Evolutionary conservation across 2,888 invertebrate genomes (phyloP).

Genomic region (Apamea monoglypha): DNA sequence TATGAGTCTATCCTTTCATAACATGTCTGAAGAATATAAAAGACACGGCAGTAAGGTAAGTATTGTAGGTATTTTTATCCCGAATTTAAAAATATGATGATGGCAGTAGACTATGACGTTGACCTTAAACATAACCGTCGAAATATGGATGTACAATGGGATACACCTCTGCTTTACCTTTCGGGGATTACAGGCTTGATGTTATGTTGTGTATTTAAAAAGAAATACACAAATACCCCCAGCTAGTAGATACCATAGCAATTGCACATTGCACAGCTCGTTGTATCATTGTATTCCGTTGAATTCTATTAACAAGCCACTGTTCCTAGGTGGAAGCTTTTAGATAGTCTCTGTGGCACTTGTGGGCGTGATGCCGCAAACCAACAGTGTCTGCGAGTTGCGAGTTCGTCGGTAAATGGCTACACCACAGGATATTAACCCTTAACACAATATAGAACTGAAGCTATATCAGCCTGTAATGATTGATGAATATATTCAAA

Average conservation of each 20-base stretch:
- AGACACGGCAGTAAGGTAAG: not conserved
- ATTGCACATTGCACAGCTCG: not conserved
- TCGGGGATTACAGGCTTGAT: not conserved
- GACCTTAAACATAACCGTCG: not conserved
- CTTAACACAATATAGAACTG: not conserved
- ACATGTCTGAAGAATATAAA: not conserved
- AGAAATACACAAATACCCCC: not conserved
- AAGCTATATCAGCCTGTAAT: not conserved
- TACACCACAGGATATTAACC: slow-evolving; percentile 2
- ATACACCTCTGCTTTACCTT: not conserved
- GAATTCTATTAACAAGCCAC: not conserved
- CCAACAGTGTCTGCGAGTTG: not conserved
- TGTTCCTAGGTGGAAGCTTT: slow-evolving; percentile 28
- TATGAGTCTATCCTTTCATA: not conserved
- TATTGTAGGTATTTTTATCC: too few species aligned
- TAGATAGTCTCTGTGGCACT: slow-evolving; percentile 5
- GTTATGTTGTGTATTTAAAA: not conserved
- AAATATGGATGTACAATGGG: not conserved
- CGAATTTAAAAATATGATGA: not conserved
- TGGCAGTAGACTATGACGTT: not conserved
- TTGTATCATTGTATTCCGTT: slow-evolving; percentile 3
- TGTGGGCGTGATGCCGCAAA: slow-evolving; percentile 10
- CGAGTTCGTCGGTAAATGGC: not conserved
- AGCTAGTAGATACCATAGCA: not conserved
- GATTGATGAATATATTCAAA: slow-evolving; percentile 6